These are phyloP conservation scores for Laticauda colubrina DNA, from an alignment of 2,113 vertebrate species.

Conservation along the genomic window DNA sequence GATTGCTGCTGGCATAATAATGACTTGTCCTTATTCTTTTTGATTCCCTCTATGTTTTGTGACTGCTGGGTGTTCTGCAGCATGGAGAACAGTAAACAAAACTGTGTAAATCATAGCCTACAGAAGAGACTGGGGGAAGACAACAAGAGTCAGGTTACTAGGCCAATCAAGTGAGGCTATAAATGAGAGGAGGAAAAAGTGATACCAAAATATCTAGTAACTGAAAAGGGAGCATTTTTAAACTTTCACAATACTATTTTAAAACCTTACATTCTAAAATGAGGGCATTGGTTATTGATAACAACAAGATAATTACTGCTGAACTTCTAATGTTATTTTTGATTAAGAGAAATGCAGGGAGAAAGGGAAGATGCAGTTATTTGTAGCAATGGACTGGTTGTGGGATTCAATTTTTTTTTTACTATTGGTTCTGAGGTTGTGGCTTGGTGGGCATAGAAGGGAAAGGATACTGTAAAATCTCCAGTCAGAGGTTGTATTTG, in stretches of 20 bases:
- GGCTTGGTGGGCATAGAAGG: too few species aligned
- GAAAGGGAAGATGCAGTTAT: not conserved
- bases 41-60: not conserved
- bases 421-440: too few species aligned
- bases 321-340: not conserved
- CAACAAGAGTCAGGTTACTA: not conserved
- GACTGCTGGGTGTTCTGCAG: not conserved
- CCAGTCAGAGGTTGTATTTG: too few species aligned
- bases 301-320: not conserved
- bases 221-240: not conserved
- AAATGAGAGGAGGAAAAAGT: not conserved
- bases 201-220: not conserved
- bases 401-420: too few species aligned
- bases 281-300: not conserved
- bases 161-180: not conserved
- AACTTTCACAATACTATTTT: not conserved
- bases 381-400: not conserved
- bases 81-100: not conserved
- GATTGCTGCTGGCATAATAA: not conserved
- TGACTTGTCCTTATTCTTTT: not conserved
- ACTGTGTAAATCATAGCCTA: not conserved
- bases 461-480: too few species aligned
- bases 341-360: not conserved
- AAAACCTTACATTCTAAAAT: not conserved
- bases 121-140: not conserved